Percentiles rank a stretch among this genome's conserved stretches.
phyloP scores from a whole-genome alignment of 2,888 invertebrate species.

The Tanytarsus gracilentus region DNA sequence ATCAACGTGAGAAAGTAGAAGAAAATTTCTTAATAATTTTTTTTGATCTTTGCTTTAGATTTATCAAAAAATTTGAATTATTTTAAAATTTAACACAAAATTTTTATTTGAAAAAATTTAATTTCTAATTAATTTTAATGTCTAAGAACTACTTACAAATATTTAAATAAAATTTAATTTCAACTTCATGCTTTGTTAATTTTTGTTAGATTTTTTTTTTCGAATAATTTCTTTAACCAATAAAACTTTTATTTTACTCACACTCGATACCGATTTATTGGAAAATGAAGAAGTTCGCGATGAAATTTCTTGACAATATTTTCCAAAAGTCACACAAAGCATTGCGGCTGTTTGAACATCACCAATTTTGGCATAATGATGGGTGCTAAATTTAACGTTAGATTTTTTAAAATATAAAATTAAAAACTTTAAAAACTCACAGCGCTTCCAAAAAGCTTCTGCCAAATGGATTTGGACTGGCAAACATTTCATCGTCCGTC shows the following conservation, averaged over 20 bases:
- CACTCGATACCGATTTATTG: slow-evolving; percentile 51
- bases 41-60: neutral
- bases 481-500: slow-evolving; percentile 61
- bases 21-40: neutral
- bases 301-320: slow-evolving; percentile 45
- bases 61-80: neutral
- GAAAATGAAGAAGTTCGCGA: slow-evolving; percentile 42
- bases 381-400: slow-evolving; percentile 51
- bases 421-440: slow-evolving; percentile 49
- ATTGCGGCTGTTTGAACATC: slow-evolving; percentile 93
- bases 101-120: too few relatives aligned
- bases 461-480: slow-evolving; percentile 77
- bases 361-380: slow-evolving; percentile 67
- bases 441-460: slow-evolving; percentile 73
- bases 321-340: slow-evolving; percentile 79
- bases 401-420: slow-evolving; percentile 17
- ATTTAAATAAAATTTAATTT: too few relatives aligned
- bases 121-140: too few relatives aligned
- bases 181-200: too few relatives aligned
- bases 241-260: slow-evolving; percentile 37
- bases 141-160: too few relatives aligned
- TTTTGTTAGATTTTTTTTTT: too few relatives aligned
- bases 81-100: too few relatives aligned
- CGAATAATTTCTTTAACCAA: neutral
- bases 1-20: neutral